These are phyloP conservation scores for Thymelicus lineola DNA, from an alignment of 2,888 invertebrate genomes.

Conservation along the genomic window DNA sequence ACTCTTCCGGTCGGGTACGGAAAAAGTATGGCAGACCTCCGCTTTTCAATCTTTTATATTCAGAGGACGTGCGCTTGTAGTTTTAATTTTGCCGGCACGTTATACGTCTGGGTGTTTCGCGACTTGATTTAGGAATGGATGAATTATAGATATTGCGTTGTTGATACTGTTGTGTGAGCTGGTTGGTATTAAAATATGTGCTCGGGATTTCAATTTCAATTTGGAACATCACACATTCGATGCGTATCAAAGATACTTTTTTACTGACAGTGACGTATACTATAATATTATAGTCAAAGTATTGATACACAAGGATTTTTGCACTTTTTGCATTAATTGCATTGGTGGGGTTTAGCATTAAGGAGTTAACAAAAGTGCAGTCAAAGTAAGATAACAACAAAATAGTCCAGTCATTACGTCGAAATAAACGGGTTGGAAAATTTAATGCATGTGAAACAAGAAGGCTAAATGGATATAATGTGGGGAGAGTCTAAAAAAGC, in stretches of 20 bases:
- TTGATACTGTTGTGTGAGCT: conserved; percentile 3
- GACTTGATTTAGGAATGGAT: conserved; percentile 32
- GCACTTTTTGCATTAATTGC: no score
- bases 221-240: conserved; percentile 12
- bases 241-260: background rate
- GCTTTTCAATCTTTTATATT: conserved; percentile 48
- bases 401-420: no score
- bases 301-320: background rate
- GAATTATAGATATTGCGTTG: conserved; percentile 23
- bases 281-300: background rate
- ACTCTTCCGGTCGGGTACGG: conserved; percentile 47
- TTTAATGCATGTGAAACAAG: no score
- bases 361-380: background rate
- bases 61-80: conserved; percentile 44
- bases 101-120: conserved; percentile 21
- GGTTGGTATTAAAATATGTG: conserved; percentile 16
- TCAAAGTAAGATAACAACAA: conserved; percentile 6
- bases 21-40: conserved; percentile 43
- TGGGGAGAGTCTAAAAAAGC: no score
- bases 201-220: conserved; percentile 7
- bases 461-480: no score
- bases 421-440: no score
- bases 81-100: conserved; percentile 46
- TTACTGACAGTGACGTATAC: no score
- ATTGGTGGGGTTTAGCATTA: no score